Evolutionary conservation across 1,140 invertebrate genomes (phyloP).

Genomic region (Caenorhabditis brenneri): DNA sequence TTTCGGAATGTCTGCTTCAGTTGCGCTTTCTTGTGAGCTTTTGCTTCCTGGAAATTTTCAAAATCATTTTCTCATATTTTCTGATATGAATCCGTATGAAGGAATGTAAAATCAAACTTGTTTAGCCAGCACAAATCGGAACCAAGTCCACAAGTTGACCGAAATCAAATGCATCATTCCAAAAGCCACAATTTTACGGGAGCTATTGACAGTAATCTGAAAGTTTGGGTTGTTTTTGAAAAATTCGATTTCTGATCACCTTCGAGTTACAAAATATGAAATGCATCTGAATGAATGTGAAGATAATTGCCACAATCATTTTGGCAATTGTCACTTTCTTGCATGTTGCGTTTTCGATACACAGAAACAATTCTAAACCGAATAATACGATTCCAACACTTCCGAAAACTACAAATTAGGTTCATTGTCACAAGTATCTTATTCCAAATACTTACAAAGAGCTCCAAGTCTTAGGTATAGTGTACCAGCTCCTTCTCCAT

Average conservation of each 20-base stretch:
- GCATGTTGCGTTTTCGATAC: constrained; percentile 56
- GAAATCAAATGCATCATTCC: constrained; percentile 69
- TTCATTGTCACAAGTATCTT: too few relatives aligned
- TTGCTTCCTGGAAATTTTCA: constrained; percentile 20
- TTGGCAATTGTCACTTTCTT: constrained; percentile 47
- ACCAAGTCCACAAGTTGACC: constrained; percentile 61
- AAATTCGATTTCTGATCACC: constrained; percentile 42
- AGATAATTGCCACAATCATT: constrained; percentile 63
- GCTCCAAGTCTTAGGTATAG: constrained; percentile 68
- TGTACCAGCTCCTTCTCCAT: constrained; percentile 64
- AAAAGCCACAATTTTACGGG: constrained; percentile 60
- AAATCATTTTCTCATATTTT: too few relatives aligned
- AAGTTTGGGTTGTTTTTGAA: background rate
- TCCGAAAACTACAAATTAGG: constrained; percentile 65
- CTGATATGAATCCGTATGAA: too few relatives aligned
- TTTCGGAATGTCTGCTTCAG: constrained; percentile 2
- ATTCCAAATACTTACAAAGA: constrained; percentile 59
- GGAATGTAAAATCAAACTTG: background rate
- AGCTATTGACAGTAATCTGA: constrained; percentile 16
- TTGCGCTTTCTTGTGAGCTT: constrained; percentile 39
- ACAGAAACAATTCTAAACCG: constrained; percentile 69
- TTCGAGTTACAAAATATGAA: constrained; percentile 71
- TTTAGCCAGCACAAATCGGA: constrained; percentile 48
- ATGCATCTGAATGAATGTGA: constrained; percentile 71
- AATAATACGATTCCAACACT: constrained; percentile 69